Conservation (phyloP, 2,888 invertebrate species). For the Dicyrtomina minuta region DNA sequence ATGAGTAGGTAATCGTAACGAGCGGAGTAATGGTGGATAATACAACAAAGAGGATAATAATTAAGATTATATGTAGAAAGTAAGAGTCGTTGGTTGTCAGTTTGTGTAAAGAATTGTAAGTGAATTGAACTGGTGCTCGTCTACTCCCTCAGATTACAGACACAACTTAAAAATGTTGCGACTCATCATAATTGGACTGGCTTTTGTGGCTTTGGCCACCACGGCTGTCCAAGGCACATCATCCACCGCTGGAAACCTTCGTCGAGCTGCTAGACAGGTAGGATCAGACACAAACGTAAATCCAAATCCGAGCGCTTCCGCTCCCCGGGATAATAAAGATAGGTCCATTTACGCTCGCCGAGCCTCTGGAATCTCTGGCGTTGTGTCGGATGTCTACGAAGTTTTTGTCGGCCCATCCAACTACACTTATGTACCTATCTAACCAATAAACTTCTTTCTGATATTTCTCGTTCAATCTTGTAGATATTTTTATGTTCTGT, state of each 20-base stretch:
- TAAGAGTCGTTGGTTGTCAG: conserved; percentile 1
- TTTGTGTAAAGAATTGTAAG: not conserved
- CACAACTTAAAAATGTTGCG: conserved; percentile 15
- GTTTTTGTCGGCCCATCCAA: conserved; percentile 48
- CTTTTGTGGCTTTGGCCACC: conserved; percentile 14
- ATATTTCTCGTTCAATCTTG: not conserved
- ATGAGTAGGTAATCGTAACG: not conserved
- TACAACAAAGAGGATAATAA: too few relatives aligned
- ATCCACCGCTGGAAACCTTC: conserved; percentile 12
- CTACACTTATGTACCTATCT: conserved; percentile 19
- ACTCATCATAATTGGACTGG: not conserved
- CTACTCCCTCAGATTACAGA: too few relatives aligned
- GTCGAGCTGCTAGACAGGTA: conserved; percentile 24
- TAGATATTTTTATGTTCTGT: too few relatives aligned
- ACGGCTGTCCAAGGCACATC: conserved; percentile 5
- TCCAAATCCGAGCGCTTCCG: conserved; percentile 1
- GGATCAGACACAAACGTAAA: not conserved
- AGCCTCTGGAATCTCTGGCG: conserved; percentile 43
- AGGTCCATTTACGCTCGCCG: conserved; percentile 49
- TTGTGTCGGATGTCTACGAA: conserved; percentile 50
- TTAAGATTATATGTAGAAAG: conserved; percentile 12
- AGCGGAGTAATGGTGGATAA: too few relatives aligned
- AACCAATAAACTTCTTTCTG: not conserved
- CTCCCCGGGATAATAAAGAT: conserved; percentile 29
- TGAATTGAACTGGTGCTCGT: conserved; percentile 17